Evolutionary conservation across 1,140 invertebrate genomes (phyloP).

Genomic region (Procambarus clarkii): DNA sequence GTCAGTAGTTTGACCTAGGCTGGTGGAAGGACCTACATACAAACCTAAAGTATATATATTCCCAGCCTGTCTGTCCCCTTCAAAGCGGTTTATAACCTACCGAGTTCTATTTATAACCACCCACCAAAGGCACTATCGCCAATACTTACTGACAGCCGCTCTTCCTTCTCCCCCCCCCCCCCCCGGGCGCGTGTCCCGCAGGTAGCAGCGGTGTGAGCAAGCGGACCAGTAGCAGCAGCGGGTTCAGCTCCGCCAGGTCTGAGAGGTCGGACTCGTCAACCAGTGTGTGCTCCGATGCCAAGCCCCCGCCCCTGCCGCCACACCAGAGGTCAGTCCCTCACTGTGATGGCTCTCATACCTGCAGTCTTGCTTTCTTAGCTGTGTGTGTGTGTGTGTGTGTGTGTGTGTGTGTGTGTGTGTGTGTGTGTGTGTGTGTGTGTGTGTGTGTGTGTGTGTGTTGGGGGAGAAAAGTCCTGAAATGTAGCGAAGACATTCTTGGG

Average conservation of each 20-base stretch:
- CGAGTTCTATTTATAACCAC: too few species aligned
- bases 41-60: too few species aligned
- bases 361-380: background rate
- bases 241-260: slow-evolving; percentile 91
- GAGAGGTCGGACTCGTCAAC: slow-evolving; percentile 86
- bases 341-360: background rate
- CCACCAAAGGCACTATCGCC: too few species aligned
- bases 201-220: slow-evolving; percentile 77
- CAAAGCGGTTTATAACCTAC: background rate
- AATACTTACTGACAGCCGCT: background rate
- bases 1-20: too few species aligned
- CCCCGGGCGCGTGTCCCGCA: background rate
- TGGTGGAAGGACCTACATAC: too few species aligned
- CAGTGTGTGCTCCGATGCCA: slow-evolving; percentile 76
- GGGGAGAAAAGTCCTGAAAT: too few species aligned
- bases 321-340: slow-evolving; percentile 56
- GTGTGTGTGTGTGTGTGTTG: background rate
- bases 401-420: background rate
- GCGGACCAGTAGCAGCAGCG: slow-evolving; percentile 91
- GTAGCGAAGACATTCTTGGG: too few species aligned
- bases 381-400: background rate
- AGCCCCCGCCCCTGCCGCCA: slow-evolving; percentile 72
- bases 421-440: background rate
- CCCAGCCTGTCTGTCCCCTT: background rate
- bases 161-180: too few species aligned